Percentiles rank a stretch among this genome's conserved stretches.
phyloP scores from a whole-genome alignment of 1,140 invertebrate genomes.

The Matsumurasca onukii region DNA sequence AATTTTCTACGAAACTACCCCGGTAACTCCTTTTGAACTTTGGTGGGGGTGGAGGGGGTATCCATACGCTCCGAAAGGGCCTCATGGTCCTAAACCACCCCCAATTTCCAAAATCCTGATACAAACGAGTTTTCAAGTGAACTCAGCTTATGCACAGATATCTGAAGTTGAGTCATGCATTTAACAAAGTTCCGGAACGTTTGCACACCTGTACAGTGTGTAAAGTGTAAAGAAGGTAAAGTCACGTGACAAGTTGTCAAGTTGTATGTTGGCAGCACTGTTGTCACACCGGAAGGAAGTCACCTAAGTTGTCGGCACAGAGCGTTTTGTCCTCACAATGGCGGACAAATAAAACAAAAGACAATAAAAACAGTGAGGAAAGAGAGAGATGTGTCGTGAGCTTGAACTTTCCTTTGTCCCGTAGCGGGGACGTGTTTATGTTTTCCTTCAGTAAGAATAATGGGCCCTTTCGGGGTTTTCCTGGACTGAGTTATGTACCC shows the following conservation, averaged over 20 bases:
- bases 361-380: constrained; percentile 28
- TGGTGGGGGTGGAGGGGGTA: no score
- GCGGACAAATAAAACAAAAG: constrained; percentile 32
- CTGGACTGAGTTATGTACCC: constrained; percentile 30
- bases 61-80: no score
- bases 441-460: constrained; percentile 33
- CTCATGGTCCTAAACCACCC: no score
- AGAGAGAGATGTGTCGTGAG: constrained; percentile 5
- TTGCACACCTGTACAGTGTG: no score
- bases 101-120: no score
- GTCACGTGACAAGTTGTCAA: neutral
- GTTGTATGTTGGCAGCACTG: constrained; percentile 8
- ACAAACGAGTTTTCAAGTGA: no score
- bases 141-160: no score
- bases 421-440: constrained; percentile 32
- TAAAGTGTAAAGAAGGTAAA: neutral
- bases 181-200: no score
- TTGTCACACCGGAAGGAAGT: constrained; percentile 12
- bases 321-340: constrained; percentile 30
- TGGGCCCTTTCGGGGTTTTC: constrained; percentile 33
- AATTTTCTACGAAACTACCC: no score
- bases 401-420: constrained; percentile 30
- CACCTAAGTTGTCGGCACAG: constrained; percentile 6
- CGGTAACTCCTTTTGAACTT: no score
- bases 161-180: no score